Evolutionary conservation across 2,888 invertebrate genomes (phyloP).

Genomic region (Slavum lentiscoides): DNA sequence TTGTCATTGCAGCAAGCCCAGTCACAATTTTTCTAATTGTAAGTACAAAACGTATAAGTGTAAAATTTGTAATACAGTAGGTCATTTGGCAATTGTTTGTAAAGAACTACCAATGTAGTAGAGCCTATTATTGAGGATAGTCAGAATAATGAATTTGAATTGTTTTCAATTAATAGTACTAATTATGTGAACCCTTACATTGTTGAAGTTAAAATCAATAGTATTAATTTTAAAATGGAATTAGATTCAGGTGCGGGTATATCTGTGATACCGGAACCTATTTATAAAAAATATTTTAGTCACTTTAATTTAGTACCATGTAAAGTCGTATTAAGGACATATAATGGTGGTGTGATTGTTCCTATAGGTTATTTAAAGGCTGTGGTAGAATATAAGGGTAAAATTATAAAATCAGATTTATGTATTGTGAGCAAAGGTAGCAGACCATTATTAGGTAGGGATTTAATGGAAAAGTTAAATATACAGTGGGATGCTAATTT

Average conservation of each 20-base stretch:
- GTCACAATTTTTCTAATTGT: too few relatives aligned
- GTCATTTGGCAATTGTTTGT: not conserved
- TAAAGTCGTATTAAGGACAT: not conserved
- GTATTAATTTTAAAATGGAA: constrained; percentile 4
- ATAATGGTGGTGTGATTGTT: not conserved
- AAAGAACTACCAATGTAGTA: not conserved
- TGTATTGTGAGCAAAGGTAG: not conserved
- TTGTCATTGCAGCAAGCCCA: not conserved
- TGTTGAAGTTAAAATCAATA: constrained; percentile 6
- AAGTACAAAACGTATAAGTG: constrained; percentile 8
- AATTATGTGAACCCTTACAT: constrained; percentile 2
- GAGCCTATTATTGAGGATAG: not conserved
- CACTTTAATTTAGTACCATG: not conserved
- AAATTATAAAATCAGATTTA: not conserved
- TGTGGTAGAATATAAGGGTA: not conserved
- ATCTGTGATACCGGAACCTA: constrained; percentile 7
- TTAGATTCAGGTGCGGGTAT: constrained; percentile 21
- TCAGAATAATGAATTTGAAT: too few relatives aligned
- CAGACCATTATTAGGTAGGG: not conserved
- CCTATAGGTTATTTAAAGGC: not conserved
- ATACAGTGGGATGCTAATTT: not conserved
- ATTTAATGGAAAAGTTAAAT: not conserved
- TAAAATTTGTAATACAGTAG: not conserved
- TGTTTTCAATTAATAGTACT: constrained; percentile 10
- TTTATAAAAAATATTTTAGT: constrained; percentile 4